Percentiles rank a stretch among this genome's conserved stretches.
Conservation (phyloP, 2,888 invertebrate genomes). For the Xestia ashworthii region DNA sequence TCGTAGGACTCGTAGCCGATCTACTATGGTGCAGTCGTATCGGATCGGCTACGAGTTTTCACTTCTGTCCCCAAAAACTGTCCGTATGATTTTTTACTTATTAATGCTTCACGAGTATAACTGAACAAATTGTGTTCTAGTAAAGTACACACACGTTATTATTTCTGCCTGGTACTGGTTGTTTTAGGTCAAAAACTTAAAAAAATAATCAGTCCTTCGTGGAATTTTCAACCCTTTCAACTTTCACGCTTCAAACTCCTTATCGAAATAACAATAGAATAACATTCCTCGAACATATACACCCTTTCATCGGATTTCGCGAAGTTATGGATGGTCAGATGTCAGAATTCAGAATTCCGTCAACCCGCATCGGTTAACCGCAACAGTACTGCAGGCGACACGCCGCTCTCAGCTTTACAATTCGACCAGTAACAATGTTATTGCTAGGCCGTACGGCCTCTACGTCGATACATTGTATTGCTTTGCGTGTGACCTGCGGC, state of each 20-base stretch:
- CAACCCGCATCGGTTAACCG: slow-evolving; percentile 85
- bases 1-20: too few relatives aligned
- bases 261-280: slow-evolving; percentile 31
- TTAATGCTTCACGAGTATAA: too few relatives aligned
- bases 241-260: slow-evolving; percentile 3
- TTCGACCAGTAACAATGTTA: slow-evolving; percentile 76
- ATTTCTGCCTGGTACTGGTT: background rate
- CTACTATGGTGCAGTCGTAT: too few relatives aligned
- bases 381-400: slow-evolving; percentile 79
- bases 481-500: slow-evolving; percentile 12
- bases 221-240: background rate
- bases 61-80: too few relatives aligned
- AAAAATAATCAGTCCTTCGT: background rate
- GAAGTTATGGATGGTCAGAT: slow-evolving; percentile 67
- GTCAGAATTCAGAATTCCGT: slow-evolving; percentile 74
- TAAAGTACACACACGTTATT: slow-evolving; percentile 5
- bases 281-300: slow-evolving; percentile 21
- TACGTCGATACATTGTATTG: slow-evolving; percentile 33
- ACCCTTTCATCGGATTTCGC: slow-evolving; percentile 53
- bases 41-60: too few relatives aligned
- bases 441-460: slow-evolving; percentile 52
- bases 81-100: too few relatives aligned
- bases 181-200: slow-evolving; percentile 2
- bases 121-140: background rate
- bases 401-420: slow-evolving; percentile 74